A percentile compares a stretch with the other conserved stretches of the same genome.
Conservation (phyloP, 1,140 invertebrate species). For the Ooceraea biroi region DNA sequence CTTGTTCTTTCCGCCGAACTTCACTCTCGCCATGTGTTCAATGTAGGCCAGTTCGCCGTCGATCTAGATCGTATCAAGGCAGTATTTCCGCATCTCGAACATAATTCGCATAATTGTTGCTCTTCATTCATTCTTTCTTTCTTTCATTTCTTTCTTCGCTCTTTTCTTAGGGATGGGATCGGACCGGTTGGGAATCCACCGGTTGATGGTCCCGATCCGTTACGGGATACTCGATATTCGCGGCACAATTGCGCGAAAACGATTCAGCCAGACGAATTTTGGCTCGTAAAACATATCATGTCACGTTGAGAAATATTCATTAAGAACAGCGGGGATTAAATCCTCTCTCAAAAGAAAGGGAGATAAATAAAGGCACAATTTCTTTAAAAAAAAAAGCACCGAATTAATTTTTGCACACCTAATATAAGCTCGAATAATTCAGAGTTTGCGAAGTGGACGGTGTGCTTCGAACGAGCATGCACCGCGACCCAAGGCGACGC, state of each 20-base stretch:
- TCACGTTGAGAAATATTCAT: no score
- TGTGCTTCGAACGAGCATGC: neutral
- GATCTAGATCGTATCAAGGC: constrained; percentile 32
- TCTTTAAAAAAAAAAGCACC: no score
- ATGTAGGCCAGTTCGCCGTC: constrained; percentile 15
- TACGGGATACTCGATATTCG: constrained; percentile 4
- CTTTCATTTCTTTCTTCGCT: neutral
- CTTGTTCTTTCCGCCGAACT: constrained; percentile 15
- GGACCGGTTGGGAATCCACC: neutral
- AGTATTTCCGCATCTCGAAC: neutral
- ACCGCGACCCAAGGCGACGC: neutral
- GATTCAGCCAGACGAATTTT: neutral
- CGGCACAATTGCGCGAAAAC: neutral
- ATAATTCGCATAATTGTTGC: neutral
- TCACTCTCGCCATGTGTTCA: constrained; percentile 17
- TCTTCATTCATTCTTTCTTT: neutral
- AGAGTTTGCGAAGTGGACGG: neutral
- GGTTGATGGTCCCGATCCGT: neutral
- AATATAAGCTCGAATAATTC: no score
- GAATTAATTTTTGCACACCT: no score
- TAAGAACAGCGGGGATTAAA: no score
- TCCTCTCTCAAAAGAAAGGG: no score
- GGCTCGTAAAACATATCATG: neutral
- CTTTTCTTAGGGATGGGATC: neutral
- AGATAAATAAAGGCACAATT: no score